phyloP scores from a whole-genome alignment of 2,888 invertebrate genomes.

The Tetanocera ferruginea region DNA sequence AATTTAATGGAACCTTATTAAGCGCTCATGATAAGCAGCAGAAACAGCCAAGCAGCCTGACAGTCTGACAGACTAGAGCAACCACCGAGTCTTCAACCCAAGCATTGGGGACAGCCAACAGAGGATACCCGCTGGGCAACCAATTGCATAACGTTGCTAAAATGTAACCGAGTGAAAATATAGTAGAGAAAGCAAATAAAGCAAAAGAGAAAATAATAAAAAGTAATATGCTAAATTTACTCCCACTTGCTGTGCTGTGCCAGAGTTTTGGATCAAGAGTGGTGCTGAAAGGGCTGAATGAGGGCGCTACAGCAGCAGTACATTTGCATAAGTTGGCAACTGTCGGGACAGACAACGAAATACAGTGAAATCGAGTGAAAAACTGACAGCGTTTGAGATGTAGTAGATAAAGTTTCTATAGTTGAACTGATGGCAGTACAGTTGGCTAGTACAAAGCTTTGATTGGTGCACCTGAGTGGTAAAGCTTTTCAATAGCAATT shows the following conservation, averaged over 20 bases:
- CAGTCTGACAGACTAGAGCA: neutral
- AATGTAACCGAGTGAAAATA: neutral
- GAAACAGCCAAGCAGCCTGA: neutral
- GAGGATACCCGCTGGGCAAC: neutral
- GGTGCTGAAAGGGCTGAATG: too few species aligned
- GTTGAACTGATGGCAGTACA: too few species aligned
- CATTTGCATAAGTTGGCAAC: slow-evolving; percentile 13
- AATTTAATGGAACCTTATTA: slow-evolving; percentile 33
- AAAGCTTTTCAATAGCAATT: too few species aligned
- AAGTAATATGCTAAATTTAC: neutral
- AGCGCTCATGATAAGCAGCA: slow-evolving; percentile 17
- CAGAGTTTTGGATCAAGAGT: too few species aligned
- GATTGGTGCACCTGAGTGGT: too few species aligned
- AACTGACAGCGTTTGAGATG: neutral
- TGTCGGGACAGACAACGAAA: neutral
- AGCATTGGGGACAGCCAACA: neutral
- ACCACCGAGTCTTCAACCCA: neutral
- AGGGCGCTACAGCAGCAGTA: neutral
- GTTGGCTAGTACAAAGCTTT: too few species aligned
- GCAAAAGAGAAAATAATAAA: neutral
- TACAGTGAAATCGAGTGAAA: slow-evolving; percentile 13
- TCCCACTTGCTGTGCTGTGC: neutral
- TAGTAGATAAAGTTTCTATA: neutral
- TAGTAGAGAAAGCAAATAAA: neutral
- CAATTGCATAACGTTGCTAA: neutral